Evolutionary conservation across 2,888 invertebrate species (phyloP).

Genomic region (Eustalomyia histrio): DNA sequence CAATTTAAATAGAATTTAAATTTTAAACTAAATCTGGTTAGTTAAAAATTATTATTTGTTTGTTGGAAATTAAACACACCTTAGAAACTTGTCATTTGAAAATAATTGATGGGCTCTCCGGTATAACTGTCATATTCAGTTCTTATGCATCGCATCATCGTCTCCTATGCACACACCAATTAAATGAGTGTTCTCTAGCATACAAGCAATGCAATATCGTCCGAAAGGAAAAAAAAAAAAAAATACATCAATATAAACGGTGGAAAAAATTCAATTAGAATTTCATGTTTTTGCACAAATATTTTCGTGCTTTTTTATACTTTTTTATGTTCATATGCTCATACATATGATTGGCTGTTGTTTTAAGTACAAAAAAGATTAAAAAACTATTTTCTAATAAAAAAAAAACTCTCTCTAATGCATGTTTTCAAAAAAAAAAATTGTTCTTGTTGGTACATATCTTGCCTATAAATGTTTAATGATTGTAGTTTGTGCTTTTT

Average conservation of each 20-base stretch:
- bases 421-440: conserved; percentile 1
- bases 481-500: conserved; percentile 20
- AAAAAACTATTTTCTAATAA: conserved; percentile 49
- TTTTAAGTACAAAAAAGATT: conserved; percentile 16
- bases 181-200: conserved; percentile 58
- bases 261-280: conserved; percentile 66
- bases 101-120: conserved; percentile 57
- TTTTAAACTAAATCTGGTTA: neutral
- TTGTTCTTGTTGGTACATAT: neutral
- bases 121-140: conserved; percentile 60
- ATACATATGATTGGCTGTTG: conserved; percentile 30
- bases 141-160: conserved; percentile 34
- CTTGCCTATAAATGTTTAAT: conserved; percentile 51
- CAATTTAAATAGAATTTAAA: neutral
- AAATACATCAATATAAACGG: conserved; percentile 45
- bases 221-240: conserved; percentile 25
- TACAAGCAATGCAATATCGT: conserved; percentile 33
- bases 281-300: conserved; percentile 43
- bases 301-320: conserved; percentile 28
- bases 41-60: neutral
- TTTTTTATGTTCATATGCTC: conserved; percentile 22
- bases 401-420: no score
- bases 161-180: conserved; percentile 63
- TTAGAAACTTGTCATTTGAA: conserved; percentile 56
- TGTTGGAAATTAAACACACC: conserved; percentile 39